A percentile compares a stretch with the other conserved stretches of the same genome.
These are phyloP conservation scores for Origma solitaria DNA, from an alignment of 2,113 vertebrate genomes.

Conservation along the genomic window DNA sequence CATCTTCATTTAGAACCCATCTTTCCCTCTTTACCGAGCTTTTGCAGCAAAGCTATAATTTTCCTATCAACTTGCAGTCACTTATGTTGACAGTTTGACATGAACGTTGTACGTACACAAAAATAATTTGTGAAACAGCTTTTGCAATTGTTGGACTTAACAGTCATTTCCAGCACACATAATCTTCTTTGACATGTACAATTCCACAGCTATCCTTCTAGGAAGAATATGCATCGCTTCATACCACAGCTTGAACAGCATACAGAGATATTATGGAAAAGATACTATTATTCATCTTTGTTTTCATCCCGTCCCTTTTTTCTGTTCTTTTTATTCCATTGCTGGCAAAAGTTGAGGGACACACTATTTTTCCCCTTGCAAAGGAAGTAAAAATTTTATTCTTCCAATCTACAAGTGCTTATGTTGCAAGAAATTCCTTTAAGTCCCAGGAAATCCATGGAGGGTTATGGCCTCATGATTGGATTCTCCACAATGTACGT, in stretches of 20 bases:
- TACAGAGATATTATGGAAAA: background rate
- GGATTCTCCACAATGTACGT: rapidly evolving
- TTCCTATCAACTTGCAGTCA: constrained; percentile 19
- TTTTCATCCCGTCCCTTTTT: background rate
- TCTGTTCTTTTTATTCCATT: background rate
- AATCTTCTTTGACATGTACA: background rate
- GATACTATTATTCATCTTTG: background rate
- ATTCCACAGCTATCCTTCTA: background rate
- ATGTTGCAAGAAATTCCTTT: background rate
- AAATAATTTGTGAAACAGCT: constrained; percentile 35
- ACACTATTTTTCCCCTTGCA: background rate
- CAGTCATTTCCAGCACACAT: background rate
- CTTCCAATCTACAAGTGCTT: background rate
- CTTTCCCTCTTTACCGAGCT: background rate
- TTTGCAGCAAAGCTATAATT: constrained; percentile 39
- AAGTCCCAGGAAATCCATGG: background rate
- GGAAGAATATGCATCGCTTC: background rate
- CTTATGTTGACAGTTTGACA: constrained; percentile 4
- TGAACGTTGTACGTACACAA: background rate
- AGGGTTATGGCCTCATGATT: rapidly evolving
- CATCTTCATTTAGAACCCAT: constrained; percentile 54
- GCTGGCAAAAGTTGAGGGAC: background rate
- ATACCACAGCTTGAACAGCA: background rate
- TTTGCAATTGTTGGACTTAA: background rate
- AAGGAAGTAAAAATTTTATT: background rate